Conservation (phyloP, 2,113 vertebrate species). For the Microcebus lehilahytsara region DNA sequence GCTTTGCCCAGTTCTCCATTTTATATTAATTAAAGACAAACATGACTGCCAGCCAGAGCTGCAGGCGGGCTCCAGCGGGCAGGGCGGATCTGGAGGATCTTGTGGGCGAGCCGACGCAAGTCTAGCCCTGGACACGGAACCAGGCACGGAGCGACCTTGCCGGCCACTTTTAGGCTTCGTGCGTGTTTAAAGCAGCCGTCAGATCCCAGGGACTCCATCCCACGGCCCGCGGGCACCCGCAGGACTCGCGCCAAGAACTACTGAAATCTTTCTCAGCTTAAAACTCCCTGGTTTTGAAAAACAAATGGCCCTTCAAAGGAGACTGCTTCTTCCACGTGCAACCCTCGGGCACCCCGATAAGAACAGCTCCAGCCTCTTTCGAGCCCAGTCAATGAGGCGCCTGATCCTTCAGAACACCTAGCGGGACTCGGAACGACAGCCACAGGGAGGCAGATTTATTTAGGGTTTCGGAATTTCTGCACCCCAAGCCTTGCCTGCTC, state of each 20-base stretch:
- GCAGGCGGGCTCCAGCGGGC: accelerated
- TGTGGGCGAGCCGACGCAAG: accelerated
- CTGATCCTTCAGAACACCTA: accelerated
- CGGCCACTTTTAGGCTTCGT: neutral
- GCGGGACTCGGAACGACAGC: accelerated
- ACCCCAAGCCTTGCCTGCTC: too few species aligned
- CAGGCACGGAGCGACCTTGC: neutral
- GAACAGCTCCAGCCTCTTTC: neutral
- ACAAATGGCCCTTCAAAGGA: neutral
- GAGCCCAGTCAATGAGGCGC: neutral
- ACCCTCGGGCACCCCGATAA: too few species aligned
- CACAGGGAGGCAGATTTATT: neutral
- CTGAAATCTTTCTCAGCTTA: neutral
- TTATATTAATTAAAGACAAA: neutral
- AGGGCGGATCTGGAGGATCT: accelerated
- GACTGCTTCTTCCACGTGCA: accelerated
- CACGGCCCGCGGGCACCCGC: accelerated
- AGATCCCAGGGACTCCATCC: neutral
- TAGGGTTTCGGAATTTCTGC: neutral
- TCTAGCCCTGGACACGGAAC: accelerated
- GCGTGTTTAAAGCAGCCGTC: neutral
- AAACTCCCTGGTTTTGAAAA: neutral
- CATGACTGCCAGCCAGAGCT: accelerated
- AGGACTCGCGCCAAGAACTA: neutral
- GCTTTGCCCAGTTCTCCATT: neutral